phyloP scores from a whole-genome alignment of 2,888 invertebrate genomes.

The Dasypolia templi region DNA sequence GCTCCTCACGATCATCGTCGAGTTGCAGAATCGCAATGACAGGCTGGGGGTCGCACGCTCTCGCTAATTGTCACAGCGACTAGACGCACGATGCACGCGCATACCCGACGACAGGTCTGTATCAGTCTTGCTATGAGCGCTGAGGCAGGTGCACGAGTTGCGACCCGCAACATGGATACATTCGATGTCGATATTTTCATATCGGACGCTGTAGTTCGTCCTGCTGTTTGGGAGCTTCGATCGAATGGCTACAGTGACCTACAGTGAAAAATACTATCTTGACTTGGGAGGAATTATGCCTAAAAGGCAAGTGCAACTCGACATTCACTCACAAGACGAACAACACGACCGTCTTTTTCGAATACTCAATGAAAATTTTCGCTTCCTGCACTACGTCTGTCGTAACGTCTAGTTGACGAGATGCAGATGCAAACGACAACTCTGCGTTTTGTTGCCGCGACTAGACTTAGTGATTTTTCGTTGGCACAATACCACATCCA shows the following conservation, averaged over 20 bases:
- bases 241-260: not conserved
- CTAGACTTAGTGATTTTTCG: not conserved
- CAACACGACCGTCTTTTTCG: not conserved
- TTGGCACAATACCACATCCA: slow-evolving; percentile 57
- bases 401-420: not conserved
- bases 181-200: not conserved
- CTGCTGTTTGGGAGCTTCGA: not conserved
- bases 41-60: no score
- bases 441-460: not conserved
- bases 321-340: not conserved
- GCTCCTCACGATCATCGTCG: no score
- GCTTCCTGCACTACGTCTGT: not conserved
- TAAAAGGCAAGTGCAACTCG: not conserved
- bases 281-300: not conserved
- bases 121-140: no score
- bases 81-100: not conserved
- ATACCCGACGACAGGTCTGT: no score
- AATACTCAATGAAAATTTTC: not conserved
- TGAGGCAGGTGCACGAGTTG: no score
- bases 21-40: no score
- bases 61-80: no score
- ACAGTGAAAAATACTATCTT: not conserved
- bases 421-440: not conserved
- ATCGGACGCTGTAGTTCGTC: not conserved
- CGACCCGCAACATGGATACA: not conserved